phyloP scores from a whole-genome alignment of 2,888 invertebrate genomes.

The Melinopterus prodromus region DNA sequence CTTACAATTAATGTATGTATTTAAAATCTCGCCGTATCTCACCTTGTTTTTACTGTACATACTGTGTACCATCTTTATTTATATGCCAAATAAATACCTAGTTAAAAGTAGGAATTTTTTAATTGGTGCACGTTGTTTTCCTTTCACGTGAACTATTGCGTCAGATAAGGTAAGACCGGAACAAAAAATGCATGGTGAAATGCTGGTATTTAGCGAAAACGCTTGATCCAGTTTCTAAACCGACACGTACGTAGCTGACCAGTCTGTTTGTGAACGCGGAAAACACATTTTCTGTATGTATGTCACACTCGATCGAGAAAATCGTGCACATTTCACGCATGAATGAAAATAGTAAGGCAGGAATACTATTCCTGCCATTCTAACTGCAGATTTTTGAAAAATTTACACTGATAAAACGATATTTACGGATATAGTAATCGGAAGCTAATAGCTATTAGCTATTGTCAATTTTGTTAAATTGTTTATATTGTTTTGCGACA shows the following conservation, averaged over 20 bases:
- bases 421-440: too few species aligned
- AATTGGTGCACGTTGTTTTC: neutral
- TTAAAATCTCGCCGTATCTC: slow-evolving; percentile 4
- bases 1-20: neutral
- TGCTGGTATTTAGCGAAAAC: neutral
- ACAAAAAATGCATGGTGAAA: neutral
- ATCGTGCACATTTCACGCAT: neutral
- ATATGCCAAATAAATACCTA: neutral
- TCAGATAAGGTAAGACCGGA: neutral
- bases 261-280: neutral
- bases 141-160: neutral
- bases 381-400: too few species aligned
- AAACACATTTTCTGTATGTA: neutral
- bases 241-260: neutral
- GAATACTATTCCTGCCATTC: too few species aligned
- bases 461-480: too few species aligned
- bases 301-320: neutral
- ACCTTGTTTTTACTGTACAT: neutral
- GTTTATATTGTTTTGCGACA: too few species aligned
- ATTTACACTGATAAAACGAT: too few species aligned
- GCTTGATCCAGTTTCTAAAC: neutral
- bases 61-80: neutral
- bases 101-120: neutral
- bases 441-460: too few species aligned
- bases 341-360: neutral